These are phyloP conservation scores for Halisarca cf. caerulea DNA, from an alignment of 37 sponge, comb jelly and placozoan genomes.

Conservation along the genomic window DNA sequence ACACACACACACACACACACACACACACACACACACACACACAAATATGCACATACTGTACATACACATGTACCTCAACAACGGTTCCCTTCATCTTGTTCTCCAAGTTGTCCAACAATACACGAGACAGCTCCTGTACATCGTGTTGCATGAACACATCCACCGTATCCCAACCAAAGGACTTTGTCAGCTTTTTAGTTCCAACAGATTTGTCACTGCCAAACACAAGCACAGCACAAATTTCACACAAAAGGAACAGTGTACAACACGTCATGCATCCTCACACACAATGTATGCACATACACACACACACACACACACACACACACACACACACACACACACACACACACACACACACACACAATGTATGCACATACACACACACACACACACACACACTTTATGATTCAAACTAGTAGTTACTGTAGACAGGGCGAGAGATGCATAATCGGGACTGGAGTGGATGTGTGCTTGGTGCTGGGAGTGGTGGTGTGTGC, in stretches of 20 bases:
- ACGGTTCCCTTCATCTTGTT: slow-evolving; percentile 96
- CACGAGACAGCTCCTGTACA: slow-evolving; percentile 94
- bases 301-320: slow-evolving; percentile 1
- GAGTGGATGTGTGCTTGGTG: too few relatives aligned
- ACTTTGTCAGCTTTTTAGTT: slow-evolving; percentile 96
- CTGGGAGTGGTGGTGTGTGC: too few relatives aligned
- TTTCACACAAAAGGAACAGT: too few relatives aligned
- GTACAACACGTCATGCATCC: too few relatives aligned
- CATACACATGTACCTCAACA: slow-evolving; percentile 74
- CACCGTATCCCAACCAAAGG: slow-evolving; percentile 99
- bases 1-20: not conserved
- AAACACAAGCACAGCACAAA: too few relatives aligned
- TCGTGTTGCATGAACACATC: slow-evolving; percentile 99
- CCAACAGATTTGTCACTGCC: slow-evolving; percentile 91
- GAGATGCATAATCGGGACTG: too few relatives aligned
- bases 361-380: not conserved
- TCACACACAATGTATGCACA: not conserved
- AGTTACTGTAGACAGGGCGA: too few relatives aligned
- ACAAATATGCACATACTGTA: not conserved
- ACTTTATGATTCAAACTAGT: too few relatives aligned
- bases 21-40: too few relatives aligned
- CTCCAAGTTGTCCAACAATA: slow-evolving; percentile 95
- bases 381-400: not conserved
- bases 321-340: slow-evolving; percentile 8
- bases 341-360: slow-evolving; percentile 11